phyloP scores from a whole-genome alignment of 2,888 invertebrate genomes.

The Agrotis ipsilon region DNA sequence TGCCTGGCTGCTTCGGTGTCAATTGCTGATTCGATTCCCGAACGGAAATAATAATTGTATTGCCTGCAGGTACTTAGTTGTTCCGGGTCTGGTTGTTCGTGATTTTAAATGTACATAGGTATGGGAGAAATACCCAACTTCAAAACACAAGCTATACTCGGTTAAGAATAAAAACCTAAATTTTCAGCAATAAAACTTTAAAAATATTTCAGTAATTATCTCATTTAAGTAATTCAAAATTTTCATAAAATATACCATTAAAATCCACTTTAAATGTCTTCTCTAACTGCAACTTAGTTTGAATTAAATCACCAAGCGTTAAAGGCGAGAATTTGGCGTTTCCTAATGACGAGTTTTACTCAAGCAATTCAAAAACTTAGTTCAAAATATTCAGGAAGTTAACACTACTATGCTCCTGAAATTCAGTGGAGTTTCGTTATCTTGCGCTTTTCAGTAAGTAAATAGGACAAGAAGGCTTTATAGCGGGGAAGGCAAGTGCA shows the following conservation, averaged over 20 bases:
- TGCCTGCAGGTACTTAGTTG: too few species aligned
- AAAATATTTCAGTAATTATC: too few species aligned
- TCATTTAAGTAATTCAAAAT: too few species aligned
- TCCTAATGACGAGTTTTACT: slow-evolving; percentile 36
- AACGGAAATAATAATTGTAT: too few species aligned
- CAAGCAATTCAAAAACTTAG: slow-evolving; percentile 38
- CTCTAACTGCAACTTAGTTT: slow-evolving; percentile 25
- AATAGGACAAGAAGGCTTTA: background rate
- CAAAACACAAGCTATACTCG: too few species aligned
- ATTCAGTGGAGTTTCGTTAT: slow-evolving; percentile 16
- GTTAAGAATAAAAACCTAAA: too few species aligned
- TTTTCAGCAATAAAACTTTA: too few species aligned
- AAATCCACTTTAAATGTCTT: background rate
- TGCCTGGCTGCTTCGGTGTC: too few species aligned
- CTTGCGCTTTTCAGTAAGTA: background rate
- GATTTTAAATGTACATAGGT: too few species aligned
- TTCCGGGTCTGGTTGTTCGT: too few species aligned
- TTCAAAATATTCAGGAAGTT: slow-evolving; percentile 18
- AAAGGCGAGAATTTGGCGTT: slow-evolving; percentile 30
- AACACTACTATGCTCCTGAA: slow-evolving; percentile 15
- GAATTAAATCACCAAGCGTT: slow-evolving; percentile 21
- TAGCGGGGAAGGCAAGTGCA: background rate
- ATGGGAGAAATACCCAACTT: too few species aligned
- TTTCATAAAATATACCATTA: background rate
- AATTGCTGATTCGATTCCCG: too few species aligned